Base-by-base conservation (phyloP, 2,888 invertebrate species). In the Monochamus alternatus region DNA sequence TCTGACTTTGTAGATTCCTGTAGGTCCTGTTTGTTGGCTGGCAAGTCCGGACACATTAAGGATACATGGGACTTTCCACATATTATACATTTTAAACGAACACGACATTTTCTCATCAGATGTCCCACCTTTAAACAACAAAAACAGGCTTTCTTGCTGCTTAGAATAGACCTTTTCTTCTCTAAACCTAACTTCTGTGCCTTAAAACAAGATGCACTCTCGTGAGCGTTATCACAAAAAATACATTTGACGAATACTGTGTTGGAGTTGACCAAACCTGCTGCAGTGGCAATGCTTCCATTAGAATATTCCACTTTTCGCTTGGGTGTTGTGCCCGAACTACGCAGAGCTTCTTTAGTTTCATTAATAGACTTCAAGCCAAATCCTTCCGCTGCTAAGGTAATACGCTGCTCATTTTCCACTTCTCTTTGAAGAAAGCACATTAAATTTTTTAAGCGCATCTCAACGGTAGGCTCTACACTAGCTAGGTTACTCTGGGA, bases 151-250 rank as follows among this genome's bases (percentile, higher is more conserved):
- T 30, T 12, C 14, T 44, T 52, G 32, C 62, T 43, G n/a, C 8
- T 65, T n/a, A 65, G 43, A 43, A 65, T 65, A 4, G 22, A 22
- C 43, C 65, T 65, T 47, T 65, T 43, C n/a, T 38, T 69, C 63
- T 64, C 77, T 51, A 12, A 38, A 30, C 38, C 14, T 2, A 14
- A 79, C 10, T 44, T 44, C 30, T 66, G 30, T 51, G 47, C 66
- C 10, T 77, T 66, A 74, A 78, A 76, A 66, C 78, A 81, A 58
- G 52, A 71, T 60, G 72, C 62, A 75, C 76, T 79, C 68, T 74
- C 66, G 75, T 78, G 71, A 8, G 60, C 58, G 47, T 72, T 64
- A 5, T 58, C 22, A 62, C 75, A 75, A 73, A 75, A 75, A 14
- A 75, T 12, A 71, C 75, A 75, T 44, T 62, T 67, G 3, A 38